Percentiles rank a stretch among this genome's conserved stretches.
Conservation (phyloP, 35 echinoderm and acorn worm species). For the Eucidaris tribuloides region DNA sequence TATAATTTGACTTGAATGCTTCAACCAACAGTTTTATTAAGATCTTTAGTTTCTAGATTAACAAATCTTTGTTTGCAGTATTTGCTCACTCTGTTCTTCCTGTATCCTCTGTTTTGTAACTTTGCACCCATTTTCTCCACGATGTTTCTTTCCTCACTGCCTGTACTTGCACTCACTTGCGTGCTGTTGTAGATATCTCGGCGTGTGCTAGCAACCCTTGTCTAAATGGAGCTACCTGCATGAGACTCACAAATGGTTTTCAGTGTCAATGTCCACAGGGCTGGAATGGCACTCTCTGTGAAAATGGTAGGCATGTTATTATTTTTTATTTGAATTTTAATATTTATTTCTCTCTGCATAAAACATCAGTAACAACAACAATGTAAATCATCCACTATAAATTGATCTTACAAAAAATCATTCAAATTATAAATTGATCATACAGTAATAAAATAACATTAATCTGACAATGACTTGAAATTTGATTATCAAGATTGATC, state of each 20-base stretch:
- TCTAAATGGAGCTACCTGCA: slow-evolving; percentile 22
- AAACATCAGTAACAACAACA: background rate
- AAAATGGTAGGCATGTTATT: background rate
- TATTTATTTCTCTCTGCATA: no score
- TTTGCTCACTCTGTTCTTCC: background rate
- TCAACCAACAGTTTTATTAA: no score
- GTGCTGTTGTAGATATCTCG: slow-evolving; percentile 11
- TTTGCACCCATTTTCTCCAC: background rate
- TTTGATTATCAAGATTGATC: background rate
- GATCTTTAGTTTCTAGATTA: no score
- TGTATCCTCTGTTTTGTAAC: background rate
- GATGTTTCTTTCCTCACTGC: background rate
- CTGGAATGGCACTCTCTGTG: slow-evolving; percentile 20
- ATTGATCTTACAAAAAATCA: background rate
- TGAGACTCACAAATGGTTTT: background rate
- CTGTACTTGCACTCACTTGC: background rate
- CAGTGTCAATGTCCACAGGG: slow-evolving; percentile 6
- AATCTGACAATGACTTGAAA: background rate
- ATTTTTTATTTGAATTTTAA: background rate
- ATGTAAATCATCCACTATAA: background rate
- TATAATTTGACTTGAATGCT: no score
- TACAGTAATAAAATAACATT: background rate
- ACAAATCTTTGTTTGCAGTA: background rate
- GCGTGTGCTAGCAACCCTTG: slow-evolving; percentile 17
- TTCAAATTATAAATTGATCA: background rate